These are phyloP conservation scores for Aphelinus atriplicis DNA, from an alignment of 1,140 invertebrate species.

Conservation along the genomic window DNA sequence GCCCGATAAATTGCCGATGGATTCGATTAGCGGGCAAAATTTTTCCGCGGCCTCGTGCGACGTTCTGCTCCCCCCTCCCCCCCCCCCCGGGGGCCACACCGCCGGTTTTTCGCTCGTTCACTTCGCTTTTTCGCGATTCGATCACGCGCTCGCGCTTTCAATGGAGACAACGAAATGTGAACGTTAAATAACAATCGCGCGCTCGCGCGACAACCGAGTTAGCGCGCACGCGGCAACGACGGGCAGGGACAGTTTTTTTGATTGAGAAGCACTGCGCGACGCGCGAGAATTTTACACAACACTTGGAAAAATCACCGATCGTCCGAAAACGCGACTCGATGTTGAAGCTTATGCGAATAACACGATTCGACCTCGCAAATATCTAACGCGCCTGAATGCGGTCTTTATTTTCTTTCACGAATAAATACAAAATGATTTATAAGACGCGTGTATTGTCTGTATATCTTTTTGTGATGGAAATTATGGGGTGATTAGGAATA, in stretches of 20 bases:
- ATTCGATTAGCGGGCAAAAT: constrained; percentile 59
- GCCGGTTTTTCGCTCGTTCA: neutral
- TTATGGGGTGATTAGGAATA: too few relatives aligned
- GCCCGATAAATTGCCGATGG: constrained; percentile 65
- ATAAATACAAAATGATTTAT: too few relatives aligned
- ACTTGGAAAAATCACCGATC: too few relatives aligned
- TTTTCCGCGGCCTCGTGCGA: constrained; percentile 36
- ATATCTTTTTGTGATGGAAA: too few relatives aligned
- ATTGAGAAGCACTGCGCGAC: neutral
- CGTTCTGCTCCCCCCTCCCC: neutral
- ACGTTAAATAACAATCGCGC: constrained; percentile 21
- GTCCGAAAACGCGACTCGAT: neutral
- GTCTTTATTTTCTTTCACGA: too few relatives aligned
- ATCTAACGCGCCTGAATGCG: too few relatives aligned
- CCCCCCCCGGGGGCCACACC: neutral
- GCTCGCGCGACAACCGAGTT: too few relatives aligned
- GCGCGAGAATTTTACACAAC: neutral
- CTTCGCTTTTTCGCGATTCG: neutral
- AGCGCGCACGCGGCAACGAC: neutral
- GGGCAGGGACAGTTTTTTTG: neutral
- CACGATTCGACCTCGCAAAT: too few relatives aligned
- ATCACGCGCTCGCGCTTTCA: neutral
- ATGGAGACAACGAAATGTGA: neutral
- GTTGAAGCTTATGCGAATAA: too few relatives aligned
- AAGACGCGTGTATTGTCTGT: too few relatives aligned